A percentile compares a stretch with the other conserved stretches of the same genome.
Conservation (phyloP, 23 tunicate species). For the Clavelina lepadiformis region DNA sequence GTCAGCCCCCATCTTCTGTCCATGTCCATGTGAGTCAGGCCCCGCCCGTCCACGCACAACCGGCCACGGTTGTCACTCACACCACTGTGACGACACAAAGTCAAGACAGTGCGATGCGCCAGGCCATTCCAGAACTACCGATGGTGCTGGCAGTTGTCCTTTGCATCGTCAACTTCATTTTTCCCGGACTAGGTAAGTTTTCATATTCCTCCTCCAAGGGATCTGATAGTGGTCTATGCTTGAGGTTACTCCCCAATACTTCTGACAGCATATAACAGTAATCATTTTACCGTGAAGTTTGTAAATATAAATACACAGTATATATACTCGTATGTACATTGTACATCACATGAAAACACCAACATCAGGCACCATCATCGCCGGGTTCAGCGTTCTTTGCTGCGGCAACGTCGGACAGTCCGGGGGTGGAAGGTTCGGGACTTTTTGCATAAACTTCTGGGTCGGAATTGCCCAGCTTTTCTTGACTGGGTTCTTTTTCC, state of each 20-base stretch:
- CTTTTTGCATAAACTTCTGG: conserved; percentile 45
- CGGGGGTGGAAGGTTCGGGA: conserved; percentile 36
- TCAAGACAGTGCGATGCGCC: neutral
- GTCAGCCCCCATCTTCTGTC: no score
- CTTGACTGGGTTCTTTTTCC: conserved; percentile 5
- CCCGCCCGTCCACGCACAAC: no score
- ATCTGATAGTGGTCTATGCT: no score
- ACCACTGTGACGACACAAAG: conserved; percentile 1
- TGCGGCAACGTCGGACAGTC: conserved; percentile 45
- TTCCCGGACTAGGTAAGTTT: conserved; percentile 45
- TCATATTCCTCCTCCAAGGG: no score
- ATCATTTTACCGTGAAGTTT: no score
- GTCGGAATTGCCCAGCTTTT: conserved; percentile 30
- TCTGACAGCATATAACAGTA: no score
- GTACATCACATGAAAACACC: no score
- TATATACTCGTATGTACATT: no score
- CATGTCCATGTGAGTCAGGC: no score
- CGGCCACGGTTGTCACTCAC: no score
- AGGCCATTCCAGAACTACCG: conserved; percentile 18
- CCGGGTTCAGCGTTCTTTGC: conserved; percentile 38
- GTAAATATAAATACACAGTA: no score
- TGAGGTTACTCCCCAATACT: no score
- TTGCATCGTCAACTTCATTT: conserved; percentile 24
- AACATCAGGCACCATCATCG: conserved; percentile 27
- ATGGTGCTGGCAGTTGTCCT: conserved; percentile 7